Conservation (phyloP, 2,113 vertebrate genomes). For the Leucoraja erinaceus region DNA sequence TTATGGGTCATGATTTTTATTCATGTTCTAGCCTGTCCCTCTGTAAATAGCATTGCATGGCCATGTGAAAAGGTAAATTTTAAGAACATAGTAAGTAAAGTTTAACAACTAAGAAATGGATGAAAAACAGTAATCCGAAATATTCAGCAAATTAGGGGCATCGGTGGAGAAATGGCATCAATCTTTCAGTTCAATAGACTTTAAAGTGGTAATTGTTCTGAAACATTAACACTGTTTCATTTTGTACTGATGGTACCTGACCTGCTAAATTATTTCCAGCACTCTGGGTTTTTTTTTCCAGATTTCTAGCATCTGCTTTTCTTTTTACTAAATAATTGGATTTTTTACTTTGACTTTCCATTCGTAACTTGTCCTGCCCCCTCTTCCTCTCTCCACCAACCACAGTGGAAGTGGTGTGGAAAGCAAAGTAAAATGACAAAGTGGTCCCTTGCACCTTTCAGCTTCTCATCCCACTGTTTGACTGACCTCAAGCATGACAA, state of each 20-base stretch:
- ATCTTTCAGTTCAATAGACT: no score
- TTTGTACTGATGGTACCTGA: no score
- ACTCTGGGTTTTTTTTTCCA: no score
- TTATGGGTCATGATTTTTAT: not conserved
- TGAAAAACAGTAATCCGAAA: not conserved
- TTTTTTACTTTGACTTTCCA: not conserved
- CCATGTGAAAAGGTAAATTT: not conserved
- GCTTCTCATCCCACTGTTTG: not conserved
- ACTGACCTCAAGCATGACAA: not conserved
- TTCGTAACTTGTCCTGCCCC: not conserved
- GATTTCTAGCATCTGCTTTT: no score
- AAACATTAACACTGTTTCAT: no score
- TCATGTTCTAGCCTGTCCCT: not conserved
- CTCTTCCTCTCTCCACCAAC: no score
- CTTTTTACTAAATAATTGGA: not conserved
- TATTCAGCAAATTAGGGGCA: no score
- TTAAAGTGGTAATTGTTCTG: no score
- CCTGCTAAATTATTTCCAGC: no score
- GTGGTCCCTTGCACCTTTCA: not conserved
- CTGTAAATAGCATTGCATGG: no score
- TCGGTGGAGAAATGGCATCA: no score
- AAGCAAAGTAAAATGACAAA: not conserved
- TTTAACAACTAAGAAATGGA: not conserved
- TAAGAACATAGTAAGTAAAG: not conserved
- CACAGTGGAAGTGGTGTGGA: not conserved